These are phyloP conservation scores for Lasioglossum oenotherae DNA, from an alignment of 2,888 invertebrate species.

Conservation along the genomic window DNA sequence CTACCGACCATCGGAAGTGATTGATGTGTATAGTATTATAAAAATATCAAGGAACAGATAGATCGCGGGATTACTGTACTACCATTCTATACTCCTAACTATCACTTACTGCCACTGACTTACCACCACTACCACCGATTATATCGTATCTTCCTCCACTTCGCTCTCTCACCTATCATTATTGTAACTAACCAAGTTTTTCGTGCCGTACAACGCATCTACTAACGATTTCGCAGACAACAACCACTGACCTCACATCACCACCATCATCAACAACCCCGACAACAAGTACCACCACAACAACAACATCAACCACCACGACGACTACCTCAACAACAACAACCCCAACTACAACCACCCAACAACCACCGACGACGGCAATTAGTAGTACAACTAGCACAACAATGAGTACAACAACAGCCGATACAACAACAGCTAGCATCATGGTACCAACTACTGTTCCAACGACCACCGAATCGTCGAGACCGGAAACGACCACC, in stretches of 20 bases:
- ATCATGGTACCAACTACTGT: conserved; percentile 42
- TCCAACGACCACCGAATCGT: conserved; percentile 64
- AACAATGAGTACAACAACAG: conserved; percentile 76
- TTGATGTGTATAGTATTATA: too few species aligned
- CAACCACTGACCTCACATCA: conserved; percentile 72
- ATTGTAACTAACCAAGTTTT: conserved; percentile 80
- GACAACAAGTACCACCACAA: conserved; percentile 57
- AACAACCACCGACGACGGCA: conserved; percentile 59
- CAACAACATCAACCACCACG: conserved; percentile 62
- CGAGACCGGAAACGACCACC: conserved; percentile 64
- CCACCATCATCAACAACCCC: conserved; percentile 69
- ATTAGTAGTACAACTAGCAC: conserved; percentile 61
- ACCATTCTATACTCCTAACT: neutral
- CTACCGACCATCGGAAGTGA: too few species aligned
- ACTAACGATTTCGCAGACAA: conserved; percentile 84
- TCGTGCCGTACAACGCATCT: conserved; percentile 82
- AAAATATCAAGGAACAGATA: too few species aligned
- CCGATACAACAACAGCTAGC: conserved; percentile 56
- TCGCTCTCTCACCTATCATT: conserved; percentile 44
- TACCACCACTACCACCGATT: conserved; percentile 20
- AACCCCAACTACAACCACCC: conserved; percentile 59
- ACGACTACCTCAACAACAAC: conserved; percentile 64
- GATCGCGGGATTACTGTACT: neutral
- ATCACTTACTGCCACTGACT: conserved; percentile 1
- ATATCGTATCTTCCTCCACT: conserved; percentile 56